Base-by-base conservation (phyloP, 2,888 invertebrate genomes). In the Oconnorella tubifera region DNA sequence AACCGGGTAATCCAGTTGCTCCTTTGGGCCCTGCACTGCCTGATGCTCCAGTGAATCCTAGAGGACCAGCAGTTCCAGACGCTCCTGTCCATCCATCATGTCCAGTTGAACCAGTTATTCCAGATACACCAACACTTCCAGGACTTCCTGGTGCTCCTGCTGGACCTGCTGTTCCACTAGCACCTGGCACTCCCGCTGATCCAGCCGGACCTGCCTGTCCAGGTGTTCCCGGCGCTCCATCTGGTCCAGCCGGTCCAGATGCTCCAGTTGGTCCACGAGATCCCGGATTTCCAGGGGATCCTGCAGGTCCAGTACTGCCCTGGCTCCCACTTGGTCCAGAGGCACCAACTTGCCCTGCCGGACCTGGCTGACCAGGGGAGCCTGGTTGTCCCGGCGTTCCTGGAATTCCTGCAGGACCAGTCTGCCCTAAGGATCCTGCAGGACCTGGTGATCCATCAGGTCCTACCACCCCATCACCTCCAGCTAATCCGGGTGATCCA, bases 311-410 rank as follows among this genome's bases (percentile, higher is more conserved):
- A 48, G 63, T 6, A 28, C 40, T 48, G 6, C 63, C 63, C 19
- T 56, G 23, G 14, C 29, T n/a, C 51, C 63, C 63, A 29, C 19
- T 29, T 33, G 57, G 40, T 4, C 63, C 63, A 28, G 27, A n/a
- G 10, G 57, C 3, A 19, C 53, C 55, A 51, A 27, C 4, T 25
- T 10, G 19, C 40, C 40, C 40, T 19, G 40, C 40, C 40, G 19
- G 10, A 10, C 40, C 40, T 19, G 53, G 10, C n/a, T 55, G 53
- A 33, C 69, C 69, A 49, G 56, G 28, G 10, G 49, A 6, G n/a
- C 69, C 69, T 28, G 31, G 80, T 29, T 49, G n/a, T 56, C 69
- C 69, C 31, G 50, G 62, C n/a, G 70, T 65, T 56, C 75, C 75
- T 63, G 33, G 59, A 25, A n/a, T 29, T 23, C 77, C 73, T 6